phyloP scores from a whole-genome alignment of 2,888 invertebrate species.

The Lochmaea capreae region DNA sequence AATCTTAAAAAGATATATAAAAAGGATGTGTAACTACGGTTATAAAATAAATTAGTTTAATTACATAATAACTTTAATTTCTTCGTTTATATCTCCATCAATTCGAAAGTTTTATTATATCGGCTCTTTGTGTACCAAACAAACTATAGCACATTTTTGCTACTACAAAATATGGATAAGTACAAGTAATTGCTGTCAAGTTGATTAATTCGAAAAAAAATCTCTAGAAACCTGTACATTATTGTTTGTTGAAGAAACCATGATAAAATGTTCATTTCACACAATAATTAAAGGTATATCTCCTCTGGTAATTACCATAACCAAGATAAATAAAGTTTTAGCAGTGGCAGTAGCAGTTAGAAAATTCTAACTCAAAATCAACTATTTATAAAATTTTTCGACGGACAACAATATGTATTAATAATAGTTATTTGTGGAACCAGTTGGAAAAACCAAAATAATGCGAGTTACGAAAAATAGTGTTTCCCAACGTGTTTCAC shows the following conservation, averaged over 20 bases:
- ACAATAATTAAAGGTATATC: constrained; percentile 30
- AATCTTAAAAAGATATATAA: not conserved
- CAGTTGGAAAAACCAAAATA: too few species aligned
- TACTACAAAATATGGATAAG: constrained; percentile 19
- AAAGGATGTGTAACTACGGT: not conserved
- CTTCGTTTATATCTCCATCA: not conserved
- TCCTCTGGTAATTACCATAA: constrained; percentile 34
- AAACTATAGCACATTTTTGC: constrained; percentile 1
- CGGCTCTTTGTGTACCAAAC: not conserved
- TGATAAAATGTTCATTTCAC: constrained; percentile 35
- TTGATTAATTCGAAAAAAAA: constrained; percentile 21
- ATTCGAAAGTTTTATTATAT: not conserved
- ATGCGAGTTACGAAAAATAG: too few species aligned
- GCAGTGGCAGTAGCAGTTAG: constrained; percentile 11
- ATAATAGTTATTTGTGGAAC: too few species aligned
- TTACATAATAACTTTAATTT: not conserved
- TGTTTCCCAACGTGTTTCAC: too few species aligned
- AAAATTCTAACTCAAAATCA: not conserved
- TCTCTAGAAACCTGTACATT: constrained; percentile 17
- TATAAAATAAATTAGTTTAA: not conserved
- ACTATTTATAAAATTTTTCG: too few species aligned
- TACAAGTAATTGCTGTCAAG: constrained; percentile 19
- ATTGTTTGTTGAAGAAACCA: constrained; percentile 21
- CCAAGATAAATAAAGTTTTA: constrained; percentile 28
- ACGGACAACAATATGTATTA: too few species aligned